Base-by-base conservation (phyloP, 1,140 invertebrate genomes). In the Diorhabda elongata region DNA sequence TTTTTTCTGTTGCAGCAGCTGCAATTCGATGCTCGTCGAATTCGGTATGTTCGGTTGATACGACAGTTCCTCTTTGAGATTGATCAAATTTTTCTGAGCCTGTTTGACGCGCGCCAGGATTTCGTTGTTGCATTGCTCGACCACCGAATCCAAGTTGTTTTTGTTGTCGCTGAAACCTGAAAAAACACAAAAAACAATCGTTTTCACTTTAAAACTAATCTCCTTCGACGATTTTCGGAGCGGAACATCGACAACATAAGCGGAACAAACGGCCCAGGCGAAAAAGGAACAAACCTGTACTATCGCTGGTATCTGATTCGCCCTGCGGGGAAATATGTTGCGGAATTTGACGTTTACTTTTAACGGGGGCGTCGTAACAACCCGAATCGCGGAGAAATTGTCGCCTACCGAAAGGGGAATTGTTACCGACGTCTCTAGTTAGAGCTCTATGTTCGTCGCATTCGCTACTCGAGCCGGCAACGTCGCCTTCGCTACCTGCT, bases 321-420 rank as follows among this genome's bases (percentile, higher is more conserved):
- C 73, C 75, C 81, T 82, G 85, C 70, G 79, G 87, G 74, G 77
- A 87, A 75, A 74, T 84, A 81, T 64, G 86, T 81, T 81, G 76
- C 82, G 72, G 74, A 58, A 76, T 74, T 26, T 79, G 79, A 7
- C 65, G 58, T 4, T 73, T 78, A 42, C 80, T 73, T 79, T 83
- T 85, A 74, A 83, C 83, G 66, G 87, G 83, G 75, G 88, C 86
- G 72, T 92, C 91, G 75, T 92, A 92, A 76, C 90, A 92, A 5
- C 91, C 91, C 2, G 91, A 92, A 77, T 93, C 91, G 9, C 91
- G 84, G 4, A 90, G 90, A 81, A 91, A 91, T 75, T 92, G 90
- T 41, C 89, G 84, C 42, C 90, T 81, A 45, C 88, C 89, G 74
- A 92, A 91, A 9, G 90, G 89, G 5, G 90, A 90, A 26, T 26